Evolutionary conservation across 2,888 invertebrate species (phyloP), one percentile per base, ranked within the genome.

Genomic region (Neoscelio sp.): DNA sequence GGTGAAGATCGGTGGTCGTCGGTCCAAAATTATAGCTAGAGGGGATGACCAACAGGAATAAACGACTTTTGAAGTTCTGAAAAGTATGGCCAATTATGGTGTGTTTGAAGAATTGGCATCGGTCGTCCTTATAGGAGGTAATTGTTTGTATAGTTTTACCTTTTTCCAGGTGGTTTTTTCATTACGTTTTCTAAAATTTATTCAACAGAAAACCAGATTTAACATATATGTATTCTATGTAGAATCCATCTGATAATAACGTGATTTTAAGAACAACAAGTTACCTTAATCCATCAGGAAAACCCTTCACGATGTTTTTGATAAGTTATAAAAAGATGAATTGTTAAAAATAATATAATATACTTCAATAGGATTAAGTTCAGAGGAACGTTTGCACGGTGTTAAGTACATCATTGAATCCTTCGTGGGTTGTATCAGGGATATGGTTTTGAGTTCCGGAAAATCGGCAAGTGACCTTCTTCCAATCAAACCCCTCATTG

Each of bases 331-430:
- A n/a, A n/a, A n/a, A n/a, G n/a, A n/a, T n/a, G n/a, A n/a, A n/a
- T n/a, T n/a, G n/a, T n/a, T n/a, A n/a, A n/a, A n/a, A n/a, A n/a
- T n/a, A n/a, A n/a, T n/a, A n/a, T n/a, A 46, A 5, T 12, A 20
- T 5, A 18, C 8, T 15, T 33, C 10, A 33, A n/a, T 33, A 89
- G 89, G 89, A 2, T 91, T 97, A 80, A 97, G 97, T 86, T 96
- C 96, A 0, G 96, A 96, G 91, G 97, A 97, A 90, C 94, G 95
- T 88, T 92, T 96, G 18, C 96, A 97, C 88, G 97, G 97, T 64
- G 96, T 97, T 0, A 97, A 97, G 91, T 97, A 97, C 89, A 96
- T 97, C 75, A 97, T 97, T 84, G 97, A 97, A 91, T 97, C 97
- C 4, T 97, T 97, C 89, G 96, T 97, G 20, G 97, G 97, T 1